Evolutionary conservation across 2,888 invertebrate species (phyloP).

Genomic region (Acleris literana): DNA sequence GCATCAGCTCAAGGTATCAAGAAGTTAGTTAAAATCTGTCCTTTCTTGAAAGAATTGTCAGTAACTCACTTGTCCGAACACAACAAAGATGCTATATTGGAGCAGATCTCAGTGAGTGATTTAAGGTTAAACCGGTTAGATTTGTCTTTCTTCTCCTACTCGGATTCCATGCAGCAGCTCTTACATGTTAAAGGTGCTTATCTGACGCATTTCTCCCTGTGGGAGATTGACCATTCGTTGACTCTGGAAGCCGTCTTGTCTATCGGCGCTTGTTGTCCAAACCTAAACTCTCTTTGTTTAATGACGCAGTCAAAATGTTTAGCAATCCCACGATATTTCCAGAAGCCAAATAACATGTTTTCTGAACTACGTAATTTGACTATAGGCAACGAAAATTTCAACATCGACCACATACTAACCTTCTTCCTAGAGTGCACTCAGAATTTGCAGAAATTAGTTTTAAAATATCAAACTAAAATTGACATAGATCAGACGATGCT

Average conservation of each 20-base stretch:
- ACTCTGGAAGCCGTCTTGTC: constrained; percentile 67
- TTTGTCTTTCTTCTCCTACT: constrained; percentile 75
- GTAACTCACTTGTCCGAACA: constrained; percentile 74
- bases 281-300: constrained; percentile 67
- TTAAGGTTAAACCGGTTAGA: constrained; percentile 65
- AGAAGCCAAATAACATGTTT: constrained; percentile 63
- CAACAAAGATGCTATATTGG: constrained; percentile 73
- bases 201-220: constrained; percentile 74
- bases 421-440: constrained; percentile 72
- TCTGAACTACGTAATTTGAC: constrained; percentile 64
- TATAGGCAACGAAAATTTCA: constrained; percentile 73
- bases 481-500: constrained; percentile 64
- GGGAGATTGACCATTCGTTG: constrained; percentile 75
- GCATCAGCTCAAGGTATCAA: constrained; percentile 72
- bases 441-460: constrained; percentile 63
- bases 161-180: constrained; percentile 68
- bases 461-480: constrained; percentile 75
- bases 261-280: constrained; percentile 71
- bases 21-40: constrained; percentile 73
- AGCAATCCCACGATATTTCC: constrained; percentile 64
- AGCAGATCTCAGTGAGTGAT: constrained; percentile 68
- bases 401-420: constrained; percentile 63
- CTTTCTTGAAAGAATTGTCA: constrained; percentile 68
- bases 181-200: constrained; percentile 68
- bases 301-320: constrained; percentile 73